These are phyloP conservation scores for Xenopus petersii DNA, from an alignment of 2,797 vertebrate genomes.

Conservation along the genomic window DNA sequence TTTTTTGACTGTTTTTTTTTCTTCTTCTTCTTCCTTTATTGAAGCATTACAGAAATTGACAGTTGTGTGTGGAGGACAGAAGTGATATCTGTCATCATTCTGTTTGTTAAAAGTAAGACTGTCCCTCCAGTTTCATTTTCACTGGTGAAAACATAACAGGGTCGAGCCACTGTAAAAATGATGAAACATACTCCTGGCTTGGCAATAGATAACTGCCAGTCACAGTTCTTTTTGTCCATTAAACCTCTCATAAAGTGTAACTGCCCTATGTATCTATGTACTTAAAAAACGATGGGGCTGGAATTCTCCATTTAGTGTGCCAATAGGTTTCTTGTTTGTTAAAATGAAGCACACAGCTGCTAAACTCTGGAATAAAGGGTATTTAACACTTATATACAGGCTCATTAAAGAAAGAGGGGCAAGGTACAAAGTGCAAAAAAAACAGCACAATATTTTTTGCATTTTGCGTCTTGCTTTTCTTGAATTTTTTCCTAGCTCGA, in stretches of 20 bases:
- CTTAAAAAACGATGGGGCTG: not conserved
- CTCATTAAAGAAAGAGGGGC: too few species aligned
- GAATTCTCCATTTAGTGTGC: too few species aligned
- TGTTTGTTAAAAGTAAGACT: not conserved
- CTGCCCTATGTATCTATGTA: not conserved
- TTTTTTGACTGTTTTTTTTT: not conserved
- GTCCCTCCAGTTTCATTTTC: not conserved
- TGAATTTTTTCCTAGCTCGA: too few species aligned
- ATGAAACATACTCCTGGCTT: not conserved
- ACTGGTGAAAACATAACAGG: not conserved
- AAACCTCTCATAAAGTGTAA: not conserved
- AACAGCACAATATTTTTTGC: too few species aligned
- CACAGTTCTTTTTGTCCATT: not conserved
- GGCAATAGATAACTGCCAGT: not conserved
- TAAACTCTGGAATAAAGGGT: too few species aligned
- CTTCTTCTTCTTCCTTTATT: too few species aligned
- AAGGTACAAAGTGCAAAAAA: too few species aligned
- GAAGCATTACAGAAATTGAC: not conserved
- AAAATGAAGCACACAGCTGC: too few species aligned
- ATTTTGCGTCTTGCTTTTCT: too few species aligned
- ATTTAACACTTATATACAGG: too few species aligned
- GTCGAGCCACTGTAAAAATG: not conserved
- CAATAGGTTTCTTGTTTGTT: too few species aligned
- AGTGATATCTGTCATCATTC: slow-evolving; percentile 4
- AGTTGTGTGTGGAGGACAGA: not conserved